Base-by-base conservation (phyloP, 2,888 invertebrate genomes). In the Ectemnius lituratus region DNA sequence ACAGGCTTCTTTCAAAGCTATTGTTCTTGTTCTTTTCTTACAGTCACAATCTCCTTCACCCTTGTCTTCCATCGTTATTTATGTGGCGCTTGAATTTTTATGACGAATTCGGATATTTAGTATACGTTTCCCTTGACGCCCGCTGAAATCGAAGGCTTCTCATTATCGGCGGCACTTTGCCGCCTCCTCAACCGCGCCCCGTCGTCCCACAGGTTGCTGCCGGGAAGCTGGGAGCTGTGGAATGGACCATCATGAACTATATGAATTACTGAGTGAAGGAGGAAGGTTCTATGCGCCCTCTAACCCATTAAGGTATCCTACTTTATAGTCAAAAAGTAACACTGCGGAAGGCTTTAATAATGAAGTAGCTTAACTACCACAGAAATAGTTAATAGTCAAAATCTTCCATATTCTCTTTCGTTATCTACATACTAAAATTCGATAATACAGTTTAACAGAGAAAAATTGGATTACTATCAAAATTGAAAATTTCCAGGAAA, bases 41-140 rank as follows among this genome's bases (percentile, higher is more conserved):
- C 16, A 14, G 4, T 13, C 1, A 4, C n/a, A 16, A 4, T 11
- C 5, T 14, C 52, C 52, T 14, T 16, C 52, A 11, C 16, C 52
- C 8, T 37, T 11, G 6, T 37, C 37, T 11, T 37, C 37, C 8
- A 37, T 37, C n/a, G 52, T 52, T 52, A 52, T 52, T 52, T 52
- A 52, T 52, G 52, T 52, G n/a, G 14, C 52, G 52, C 52, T 16
- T 13, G 52, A 52, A 16, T 52, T 52, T 52, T 52, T 52, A 52
- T 16, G 52, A 52, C 52, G 52, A 16, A 52, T 52, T 52, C 52
- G 16, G 52, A 16, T 52, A 13, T 52, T 16, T 52, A 4, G 52
- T 52, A 52, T 52, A 16, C 52, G n/a, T 52, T 52, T 14, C 52
- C 52, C 52, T 14, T 52, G 16, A 14, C 5, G 52, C 52, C n/a